phyloP scores from a whole-genome alignment of 1,140 invertebrate genomes.

The Drosophila burlai region DNA sequence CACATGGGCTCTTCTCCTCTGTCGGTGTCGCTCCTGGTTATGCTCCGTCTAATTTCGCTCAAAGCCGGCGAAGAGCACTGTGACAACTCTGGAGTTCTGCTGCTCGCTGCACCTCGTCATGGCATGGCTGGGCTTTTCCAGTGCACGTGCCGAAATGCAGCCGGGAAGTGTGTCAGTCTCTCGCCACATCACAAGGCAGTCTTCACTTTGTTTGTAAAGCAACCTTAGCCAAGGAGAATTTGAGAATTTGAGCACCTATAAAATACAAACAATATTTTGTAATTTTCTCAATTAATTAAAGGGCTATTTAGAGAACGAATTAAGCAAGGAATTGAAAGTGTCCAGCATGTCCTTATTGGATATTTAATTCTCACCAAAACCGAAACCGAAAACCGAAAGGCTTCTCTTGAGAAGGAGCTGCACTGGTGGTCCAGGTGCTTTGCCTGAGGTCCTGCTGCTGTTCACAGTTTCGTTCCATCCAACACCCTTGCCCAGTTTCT shows the following conservation, averaged over 20 bases:
- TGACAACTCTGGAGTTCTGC: conserved; percentile 47
- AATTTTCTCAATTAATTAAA: background rate
- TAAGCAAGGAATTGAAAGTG: background rate
- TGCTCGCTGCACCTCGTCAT: conserved; percentile 6
- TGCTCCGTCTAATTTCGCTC: conserved; percentile 75
- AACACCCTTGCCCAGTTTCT: conserved; percentile 35
- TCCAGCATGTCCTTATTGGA: background rate
- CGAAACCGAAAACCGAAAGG: no score
- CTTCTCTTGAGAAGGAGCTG: background rate
- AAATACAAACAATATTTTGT: background rate
- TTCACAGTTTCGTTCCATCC: conserved; percentile 2
- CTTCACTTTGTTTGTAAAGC: background rate
- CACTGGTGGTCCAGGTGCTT: background rate
- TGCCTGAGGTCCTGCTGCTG: background rate
- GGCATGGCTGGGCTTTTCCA: conserved; percentile 61
- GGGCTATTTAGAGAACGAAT: background rate
- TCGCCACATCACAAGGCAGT: background rate
- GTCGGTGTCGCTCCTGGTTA: conserved; percentile 43
- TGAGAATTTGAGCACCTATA: background rate
- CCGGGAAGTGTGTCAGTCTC: conserved; percentile 71
- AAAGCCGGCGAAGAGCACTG: conserved; percentile 52
- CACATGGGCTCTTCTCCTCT: background rate
- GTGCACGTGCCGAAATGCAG: conserved; percentile 78
- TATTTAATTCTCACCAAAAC: background rate
- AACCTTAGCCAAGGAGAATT: no score